Conservation (phyloP, 2,113 vertebrate species). For the Microcebus griseorufus region DNA sequence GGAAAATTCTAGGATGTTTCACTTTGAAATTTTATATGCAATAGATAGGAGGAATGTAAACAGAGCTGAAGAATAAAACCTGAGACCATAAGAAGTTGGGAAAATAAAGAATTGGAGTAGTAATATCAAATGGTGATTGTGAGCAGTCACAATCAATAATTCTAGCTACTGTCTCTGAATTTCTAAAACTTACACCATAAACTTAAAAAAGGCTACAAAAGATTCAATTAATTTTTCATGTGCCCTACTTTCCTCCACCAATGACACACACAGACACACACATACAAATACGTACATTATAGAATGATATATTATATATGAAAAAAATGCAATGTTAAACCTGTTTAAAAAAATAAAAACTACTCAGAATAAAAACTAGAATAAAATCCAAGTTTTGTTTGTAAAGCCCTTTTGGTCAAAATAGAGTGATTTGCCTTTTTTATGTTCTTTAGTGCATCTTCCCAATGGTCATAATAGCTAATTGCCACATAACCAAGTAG, state of each 20-base stretch:
- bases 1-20: not conserved
- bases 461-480: conserved; percentile 15
- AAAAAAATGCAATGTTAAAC: not conserved
- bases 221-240: not conserved
- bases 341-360: not conserved
- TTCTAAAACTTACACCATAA: not conserved
- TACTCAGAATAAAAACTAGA: not conserved
- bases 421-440: not conserved
- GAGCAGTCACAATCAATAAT: not conserved
- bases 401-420: not conserved
- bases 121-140: not conserved
- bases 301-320: not conserved
- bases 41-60: not conserved
- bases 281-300: not conserved
- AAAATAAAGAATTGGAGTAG: not conserved
- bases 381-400: not conserved
- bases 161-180: not conserved
- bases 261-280: too few relatives aligned
- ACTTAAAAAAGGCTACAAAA: not conserved
- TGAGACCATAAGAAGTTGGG: not conserved
- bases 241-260: fast-evolving
- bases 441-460: not conserved
- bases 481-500: not conserved
- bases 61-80: not conserved
- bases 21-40: not conserved